Evolutionary conservation across 2,797 vertebrate species (phyloP).

Genomic region (Bradypus variegatus): DNA sequence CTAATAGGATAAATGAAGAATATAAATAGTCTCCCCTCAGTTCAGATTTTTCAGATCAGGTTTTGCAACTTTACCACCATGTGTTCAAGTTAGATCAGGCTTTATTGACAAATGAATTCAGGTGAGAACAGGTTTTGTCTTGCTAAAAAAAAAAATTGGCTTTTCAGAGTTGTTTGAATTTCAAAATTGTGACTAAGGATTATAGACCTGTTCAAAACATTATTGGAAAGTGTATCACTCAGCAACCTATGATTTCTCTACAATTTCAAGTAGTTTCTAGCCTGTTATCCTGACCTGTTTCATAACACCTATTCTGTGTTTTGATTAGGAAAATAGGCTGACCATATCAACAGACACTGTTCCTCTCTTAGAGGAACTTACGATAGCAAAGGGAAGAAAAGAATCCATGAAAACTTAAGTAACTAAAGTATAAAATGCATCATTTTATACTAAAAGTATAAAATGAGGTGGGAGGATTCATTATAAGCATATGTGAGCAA

Average conservation of each 20-base stretch:
- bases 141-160: neutral
- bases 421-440: neutral
- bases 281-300: neutral
- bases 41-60: constrained; percentile 17
- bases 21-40: neutral
- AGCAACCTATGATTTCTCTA: neutral
- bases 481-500: neutral
- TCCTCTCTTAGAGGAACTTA: neutral
- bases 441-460: no score
- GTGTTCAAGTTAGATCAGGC: neutral
- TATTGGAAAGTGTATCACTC: constrained; percentile 10
- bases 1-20: neutral
- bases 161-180: constrained; percentile 9
- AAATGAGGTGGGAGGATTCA: neutral
- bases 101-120: neutral
- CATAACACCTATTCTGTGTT: neutral
- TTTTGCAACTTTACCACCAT: no score
- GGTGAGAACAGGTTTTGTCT: no score
- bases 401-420: neutral
- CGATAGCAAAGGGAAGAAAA: neutral
- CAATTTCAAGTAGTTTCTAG: neutral
- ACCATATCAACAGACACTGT: neutral
- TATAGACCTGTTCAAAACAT: neutral
- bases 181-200: neutral
- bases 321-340: neutral